Conservation (phyloP, 1,140 invertebrate genomes). For the Pachypsylla venusta region DNA sequence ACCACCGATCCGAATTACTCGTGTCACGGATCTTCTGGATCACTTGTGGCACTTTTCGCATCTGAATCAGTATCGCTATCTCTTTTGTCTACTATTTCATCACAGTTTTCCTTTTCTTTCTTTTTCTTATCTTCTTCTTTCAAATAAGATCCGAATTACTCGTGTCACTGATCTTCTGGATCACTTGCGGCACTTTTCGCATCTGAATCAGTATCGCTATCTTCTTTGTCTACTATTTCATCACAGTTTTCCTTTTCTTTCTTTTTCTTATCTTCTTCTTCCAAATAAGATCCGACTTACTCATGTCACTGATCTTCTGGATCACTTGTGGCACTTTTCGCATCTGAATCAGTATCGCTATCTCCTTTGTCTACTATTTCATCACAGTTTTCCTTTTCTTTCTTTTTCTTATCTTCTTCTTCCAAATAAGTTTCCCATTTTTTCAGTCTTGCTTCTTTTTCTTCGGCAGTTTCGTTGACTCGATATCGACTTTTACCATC, state of each 20-base stretch:
- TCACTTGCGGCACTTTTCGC: too few species aligned
- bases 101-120: neutral
- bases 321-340: too few species aligned
- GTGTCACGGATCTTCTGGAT: neutral
- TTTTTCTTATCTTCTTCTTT: conserved; percentile 29
- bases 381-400: neutral
- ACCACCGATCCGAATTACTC: neutral
- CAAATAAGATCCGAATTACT: conserved; percentile 61
- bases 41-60: too few species aligned
- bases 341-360: too few species aligned
- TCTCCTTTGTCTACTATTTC: too few species aligned
- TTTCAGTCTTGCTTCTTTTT: conserved; percentile 60
- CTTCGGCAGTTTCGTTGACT: conserved; percentile 77
- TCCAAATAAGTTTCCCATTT: conserved; percentile 82
- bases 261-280: conserved; percentile 25
- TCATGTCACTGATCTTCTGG: neutral
- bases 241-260: neutral
- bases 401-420: conserved; percentile 11
- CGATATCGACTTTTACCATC: conserved; percentile 91
- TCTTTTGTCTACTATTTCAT: too few species aligned
- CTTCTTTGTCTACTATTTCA: too few species aligned
- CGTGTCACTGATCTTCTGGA: neutral
- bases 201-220: too few species aligned
- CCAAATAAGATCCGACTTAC: conserved; percentile 62
- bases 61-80: too few species aligned